Evolutionary conservation across 1,140 invertebrate species (phyloP).

Genomic region (Hyphantria cunea): DNA sequence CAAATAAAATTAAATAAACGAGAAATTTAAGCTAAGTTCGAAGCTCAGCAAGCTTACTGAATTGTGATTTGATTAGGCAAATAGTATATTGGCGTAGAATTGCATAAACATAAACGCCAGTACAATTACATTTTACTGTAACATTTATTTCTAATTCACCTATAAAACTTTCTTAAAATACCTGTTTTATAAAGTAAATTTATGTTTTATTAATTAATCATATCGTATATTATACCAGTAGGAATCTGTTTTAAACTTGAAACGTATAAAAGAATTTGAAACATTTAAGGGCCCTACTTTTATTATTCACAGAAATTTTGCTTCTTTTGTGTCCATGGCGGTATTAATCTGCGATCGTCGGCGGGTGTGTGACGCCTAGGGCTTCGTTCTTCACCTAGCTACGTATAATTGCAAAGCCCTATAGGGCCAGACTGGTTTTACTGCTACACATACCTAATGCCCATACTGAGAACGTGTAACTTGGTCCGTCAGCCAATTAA

Average conservation of each 20-base stretch:
- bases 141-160: no score
- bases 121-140: no score
- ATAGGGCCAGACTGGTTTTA: conserved; percentile 52
- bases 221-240: no score
- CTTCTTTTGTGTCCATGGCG: conserved; percentile 48
- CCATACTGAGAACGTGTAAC: conserved; percentile 48
- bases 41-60: no score
- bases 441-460: conserved; percentile 51
- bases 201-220: no score
- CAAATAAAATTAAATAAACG: not conserved
- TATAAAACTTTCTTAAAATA: no score
- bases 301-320: conserved; percentile 49
- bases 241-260: no score
- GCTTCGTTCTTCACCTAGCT: conserved; percentile 44
- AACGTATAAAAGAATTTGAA: conserved; percentile 11
- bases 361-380: conserved; percentile 45
- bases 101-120: no score
- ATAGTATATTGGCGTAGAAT: no score
- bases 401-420: conserved; percentile 56
- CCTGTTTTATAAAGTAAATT: not conserved
- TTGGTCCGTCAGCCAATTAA: conserved; percentile 58
- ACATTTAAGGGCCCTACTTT: conserved; percentile 19
- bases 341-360: conserved; percentile 53
- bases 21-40: no score
- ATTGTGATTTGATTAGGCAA: no score